Evolutionary conservation across 2,113 vertebrate species (phyloP).

Genomic region (Mustelus asterias): DNA sequence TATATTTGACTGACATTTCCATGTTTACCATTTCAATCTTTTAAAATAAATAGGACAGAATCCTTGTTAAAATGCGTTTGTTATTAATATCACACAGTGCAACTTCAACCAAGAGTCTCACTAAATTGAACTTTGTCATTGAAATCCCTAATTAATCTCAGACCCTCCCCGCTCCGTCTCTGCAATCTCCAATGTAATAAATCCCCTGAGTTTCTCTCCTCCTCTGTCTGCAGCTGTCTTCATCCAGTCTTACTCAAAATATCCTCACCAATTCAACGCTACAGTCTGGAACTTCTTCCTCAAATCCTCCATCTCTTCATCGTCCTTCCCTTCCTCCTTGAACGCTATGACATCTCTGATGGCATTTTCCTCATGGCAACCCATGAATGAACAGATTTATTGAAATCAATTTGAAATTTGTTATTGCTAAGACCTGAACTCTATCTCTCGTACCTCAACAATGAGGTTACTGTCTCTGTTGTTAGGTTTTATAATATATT

Average conservation of each 20-base stretch:
- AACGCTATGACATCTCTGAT: background rate
- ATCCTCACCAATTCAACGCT: background rate
- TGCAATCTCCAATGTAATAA: background rate
- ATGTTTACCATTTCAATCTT: background rate
- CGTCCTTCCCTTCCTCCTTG: background rate
- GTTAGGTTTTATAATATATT: too few relatives aligned
- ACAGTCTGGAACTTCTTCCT: background rate
- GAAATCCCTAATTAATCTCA: background rate
- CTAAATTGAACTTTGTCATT: background rate
- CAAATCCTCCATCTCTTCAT: background rate
- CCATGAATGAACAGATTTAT: background rate
- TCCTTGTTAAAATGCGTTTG: background rate
- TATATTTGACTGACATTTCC: background rate
- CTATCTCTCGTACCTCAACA: background rate
- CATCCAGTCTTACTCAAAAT: background rate
- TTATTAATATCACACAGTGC: background rate
- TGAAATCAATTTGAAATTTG: background rate
- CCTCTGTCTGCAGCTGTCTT: background rate
- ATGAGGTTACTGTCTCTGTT: background rate
- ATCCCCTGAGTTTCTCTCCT: background rate
- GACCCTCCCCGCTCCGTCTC: too few relatives aligned
- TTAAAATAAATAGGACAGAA: background rate
- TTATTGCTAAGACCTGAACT: background rate
- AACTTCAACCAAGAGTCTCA: too few relatives aligned
- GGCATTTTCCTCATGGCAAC: background rate